These are phyloP conservation scores for Seriola rivoliana DNA, from an alignment of 2,113 vertebrate species.

Conservation along the genomic window DNA sequence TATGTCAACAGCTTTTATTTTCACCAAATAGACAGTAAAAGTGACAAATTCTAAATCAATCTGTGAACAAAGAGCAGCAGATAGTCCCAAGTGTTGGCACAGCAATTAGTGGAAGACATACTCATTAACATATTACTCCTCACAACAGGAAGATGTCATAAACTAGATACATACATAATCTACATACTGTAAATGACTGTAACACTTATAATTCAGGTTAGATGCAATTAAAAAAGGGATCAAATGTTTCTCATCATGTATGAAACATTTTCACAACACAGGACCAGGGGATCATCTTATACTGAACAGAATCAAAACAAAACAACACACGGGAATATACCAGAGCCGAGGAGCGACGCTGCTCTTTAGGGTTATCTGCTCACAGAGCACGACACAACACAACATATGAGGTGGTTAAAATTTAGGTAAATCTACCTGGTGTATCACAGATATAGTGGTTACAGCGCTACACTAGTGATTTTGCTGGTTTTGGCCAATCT, in stretches of 20 bases:
- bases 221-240: neutral
- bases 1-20: constrained; percentile 79
- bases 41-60: constrained; percentile 68
- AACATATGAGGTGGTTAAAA: neutral
- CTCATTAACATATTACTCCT: constrained; percentile 47
- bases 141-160: neutral
- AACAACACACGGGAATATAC: neutral
- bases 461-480: no score
- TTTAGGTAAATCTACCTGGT: neutral
- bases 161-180: neutral
- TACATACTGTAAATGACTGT: neutral
- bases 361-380: neutral
- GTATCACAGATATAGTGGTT: neutral
- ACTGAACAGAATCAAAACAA: neutral
- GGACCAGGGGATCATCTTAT: neutral
- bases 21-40: constrained; percentile 56
- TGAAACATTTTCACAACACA: neutral
- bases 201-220: neutral
- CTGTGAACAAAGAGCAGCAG: constrained; percentile 62
- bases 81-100: constrained; percentile 58
- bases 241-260: neutral
- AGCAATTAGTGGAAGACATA: constrained; percentile 37
- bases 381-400: neutral
- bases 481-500: no score
- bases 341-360: neutral